Conservation (phyloP, 2,888 invertebrate species). For the Volucella bombylans region DNA sequence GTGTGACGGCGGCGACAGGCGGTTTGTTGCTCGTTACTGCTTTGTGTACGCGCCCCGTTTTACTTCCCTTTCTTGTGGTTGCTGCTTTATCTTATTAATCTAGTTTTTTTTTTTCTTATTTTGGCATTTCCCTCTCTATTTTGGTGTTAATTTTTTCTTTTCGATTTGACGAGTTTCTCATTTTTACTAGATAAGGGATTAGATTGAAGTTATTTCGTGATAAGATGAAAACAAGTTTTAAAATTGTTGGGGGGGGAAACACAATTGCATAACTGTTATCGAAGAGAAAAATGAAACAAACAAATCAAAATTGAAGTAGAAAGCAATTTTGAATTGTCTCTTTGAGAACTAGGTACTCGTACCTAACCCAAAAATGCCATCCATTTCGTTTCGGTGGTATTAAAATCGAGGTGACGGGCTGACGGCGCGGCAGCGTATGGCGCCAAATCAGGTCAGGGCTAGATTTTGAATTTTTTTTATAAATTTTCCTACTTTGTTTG, state of each 20-base stretch:
- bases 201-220: conserved; percentile 40
- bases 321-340: no score
- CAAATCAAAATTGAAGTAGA: no score
- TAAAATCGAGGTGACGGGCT: no score
- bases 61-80: background rate
- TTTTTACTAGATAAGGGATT: conserved; percentile 42
- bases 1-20: background rate
- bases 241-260: background rate
- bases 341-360: no score
- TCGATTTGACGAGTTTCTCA: conserved; percentile 14
- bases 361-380: no score
- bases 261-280: background rate
- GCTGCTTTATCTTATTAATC: conserved; percentile 23
- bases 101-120: background rate
- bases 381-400: no score
- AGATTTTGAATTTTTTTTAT: no score
- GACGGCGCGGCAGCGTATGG: no score
- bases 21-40: background rate
- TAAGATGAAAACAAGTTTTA: conserved; percentile 39
- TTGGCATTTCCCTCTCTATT: background rate
- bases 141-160: background rate
- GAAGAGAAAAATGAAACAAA: no score
- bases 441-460: no score
- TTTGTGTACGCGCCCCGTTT: background rate
- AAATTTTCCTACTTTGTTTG: no score